These are phyloP conservation scores for Spodoptera frugiperda DNA, from an alignment of 1,140 invertebrate species.

Conservation along the genomic window DNA sequence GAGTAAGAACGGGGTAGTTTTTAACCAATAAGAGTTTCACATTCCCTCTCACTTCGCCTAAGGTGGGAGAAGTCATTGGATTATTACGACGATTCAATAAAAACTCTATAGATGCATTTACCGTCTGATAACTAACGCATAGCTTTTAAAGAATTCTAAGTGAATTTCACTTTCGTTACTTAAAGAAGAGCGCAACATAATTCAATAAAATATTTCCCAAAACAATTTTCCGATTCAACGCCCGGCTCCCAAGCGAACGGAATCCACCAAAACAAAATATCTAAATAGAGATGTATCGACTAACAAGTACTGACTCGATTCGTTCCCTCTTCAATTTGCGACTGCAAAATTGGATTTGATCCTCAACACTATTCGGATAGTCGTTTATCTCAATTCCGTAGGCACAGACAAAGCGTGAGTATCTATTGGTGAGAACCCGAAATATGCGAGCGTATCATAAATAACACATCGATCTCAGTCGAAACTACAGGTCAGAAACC, in stretches of 20 bases:
- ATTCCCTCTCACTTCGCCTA: too few relatives aligned
- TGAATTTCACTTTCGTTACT: too few relatives aligned
- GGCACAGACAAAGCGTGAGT: conserved; percentile 54
- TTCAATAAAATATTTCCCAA: background rate
- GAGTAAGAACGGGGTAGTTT: too few relatives aligned
- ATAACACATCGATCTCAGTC: conserved; percentile 39
- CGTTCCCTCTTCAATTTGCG: conserved; percentile 67
- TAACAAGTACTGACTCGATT: conserved; percentile 48
- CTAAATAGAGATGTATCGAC: conserved; percentile 37
- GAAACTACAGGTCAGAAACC: conserved; percentile 14
- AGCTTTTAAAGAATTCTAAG: too few relatives aligned
- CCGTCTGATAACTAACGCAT: too few relatives aligned
- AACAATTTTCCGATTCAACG: conserved; percentile 1
- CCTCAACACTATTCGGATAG: conserved; percentile 63
- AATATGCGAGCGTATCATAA: conserved; percentile 55
- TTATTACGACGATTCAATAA: too few relatives aligned
- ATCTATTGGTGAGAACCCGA: conserved; percentile 52
- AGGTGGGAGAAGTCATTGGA: too few relatives aligned
- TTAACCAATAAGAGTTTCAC: too few relatives aligned
- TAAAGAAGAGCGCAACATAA: background rate
- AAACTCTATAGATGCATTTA: too few relatives aligned
- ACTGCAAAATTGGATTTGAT: conserved; percentile 67
- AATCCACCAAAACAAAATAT: conserved; percentile 28
- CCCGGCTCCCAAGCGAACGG: background rate
- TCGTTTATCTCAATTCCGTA: conserved; percentile 69